Evolutionary conservation across 2,113 vertebrate species (phyloP).

Genomic region (Penelope pileata): DNA sequence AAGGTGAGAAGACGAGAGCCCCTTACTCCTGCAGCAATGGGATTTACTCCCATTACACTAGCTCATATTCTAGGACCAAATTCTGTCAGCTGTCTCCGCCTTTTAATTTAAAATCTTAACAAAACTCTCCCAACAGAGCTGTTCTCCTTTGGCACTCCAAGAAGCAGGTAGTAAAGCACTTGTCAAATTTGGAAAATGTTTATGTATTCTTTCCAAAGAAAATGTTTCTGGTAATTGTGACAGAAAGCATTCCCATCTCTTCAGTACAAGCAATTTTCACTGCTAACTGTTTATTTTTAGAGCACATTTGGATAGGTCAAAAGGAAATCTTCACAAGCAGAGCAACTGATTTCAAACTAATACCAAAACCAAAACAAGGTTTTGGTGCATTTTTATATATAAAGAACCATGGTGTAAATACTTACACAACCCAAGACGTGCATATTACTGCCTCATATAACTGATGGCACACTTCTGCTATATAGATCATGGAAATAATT

Average conservation of each 20-base stretch:
- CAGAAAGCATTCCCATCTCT: neutral
- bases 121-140: neutral
- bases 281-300: neutral
- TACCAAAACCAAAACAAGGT: neutral
- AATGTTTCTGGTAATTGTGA: neutral
- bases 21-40: neutral
- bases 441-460: neutral
- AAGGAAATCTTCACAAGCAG: neutral
- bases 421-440: neutral
- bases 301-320: neutral
- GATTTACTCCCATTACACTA: slow-evolving; percentile 4
- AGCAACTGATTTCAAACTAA: neutral
- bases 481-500: neutral
- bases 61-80: neutral
- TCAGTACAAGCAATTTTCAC: neutral
- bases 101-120: neutral
- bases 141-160: neutral
- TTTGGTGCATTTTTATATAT: neutral
- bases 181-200: neutral
- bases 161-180: neutral
- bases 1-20: neutral
- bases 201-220: neutral
- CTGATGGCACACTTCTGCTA: neutral
- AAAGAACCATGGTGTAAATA: neutral
- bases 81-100: neutral